These are phyloP conservation scores for Linnaemya vulpina DNA, from an alignment of 2,888 invertebrate genomes.

Conservation along the genomic window DNA sequence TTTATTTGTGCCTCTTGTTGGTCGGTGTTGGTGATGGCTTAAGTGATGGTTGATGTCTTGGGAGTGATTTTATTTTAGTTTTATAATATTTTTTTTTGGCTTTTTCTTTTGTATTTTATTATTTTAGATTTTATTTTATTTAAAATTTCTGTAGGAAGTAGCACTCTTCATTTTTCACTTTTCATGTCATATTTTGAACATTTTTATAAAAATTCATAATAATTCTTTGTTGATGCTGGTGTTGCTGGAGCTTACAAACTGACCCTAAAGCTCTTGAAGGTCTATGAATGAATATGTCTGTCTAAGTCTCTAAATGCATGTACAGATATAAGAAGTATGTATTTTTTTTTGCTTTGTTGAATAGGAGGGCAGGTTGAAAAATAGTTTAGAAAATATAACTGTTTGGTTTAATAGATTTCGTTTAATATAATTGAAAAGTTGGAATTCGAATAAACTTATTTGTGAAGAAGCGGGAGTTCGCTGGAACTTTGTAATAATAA, in stretches of 20 bases:
- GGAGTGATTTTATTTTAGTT: conserved; percentile 74
- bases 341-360: conserved; percentile 26
- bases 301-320: neutral
- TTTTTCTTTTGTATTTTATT: conserved; percentile 50
- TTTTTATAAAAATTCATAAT: conserved; percentile 71
- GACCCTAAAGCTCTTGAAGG: conserved; percentile 68
- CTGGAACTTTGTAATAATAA: too few species aligned
- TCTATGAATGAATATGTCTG: conserved; percentile 26
- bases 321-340: conserved; percentile 73
- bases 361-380: neutral
- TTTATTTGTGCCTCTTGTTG: conserved; percentile 53
- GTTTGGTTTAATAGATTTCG: too few species aligned
- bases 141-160: conserved; percentile 58
- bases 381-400: neutral
- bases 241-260: conserved; percentile 54
- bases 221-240: conserved; percentile 47
- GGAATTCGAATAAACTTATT: too few species aligned
- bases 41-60: conserved; percentile 74
- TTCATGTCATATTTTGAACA: conserved; percentile 70
- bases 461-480: too few species aligned
- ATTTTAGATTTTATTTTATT: conserved; percentile 52
- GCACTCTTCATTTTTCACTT: conserved; percentile 70
- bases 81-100: conserved; percentile 59
- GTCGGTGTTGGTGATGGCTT: conserved; percentile 44
- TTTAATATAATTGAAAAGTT: too few species aligned